A percentile compares a stretch with the other conserved stretches of the same genome.
Conservation (phyloP, 2,113 vertebrate species). For the Gnathonemus longibarbis region DNA sequence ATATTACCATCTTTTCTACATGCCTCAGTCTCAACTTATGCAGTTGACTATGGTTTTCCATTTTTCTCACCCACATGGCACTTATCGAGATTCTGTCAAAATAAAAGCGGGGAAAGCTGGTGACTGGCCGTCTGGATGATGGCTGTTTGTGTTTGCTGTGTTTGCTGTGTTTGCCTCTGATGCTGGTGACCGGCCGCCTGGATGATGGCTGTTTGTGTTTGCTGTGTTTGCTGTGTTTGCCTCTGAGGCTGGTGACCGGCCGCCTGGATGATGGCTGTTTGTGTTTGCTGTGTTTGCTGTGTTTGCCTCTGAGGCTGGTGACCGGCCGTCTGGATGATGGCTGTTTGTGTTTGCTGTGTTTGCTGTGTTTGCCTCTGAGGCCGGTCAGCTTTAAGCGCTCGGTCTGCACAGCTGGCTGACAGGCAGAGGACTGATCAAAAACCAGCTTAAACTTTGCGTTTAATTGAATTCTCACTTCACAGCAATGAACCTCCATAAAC, state of each 20-base stretch:
- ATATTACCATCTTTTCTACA: not conserved
- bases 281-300: no score
- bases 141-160: not conserved
- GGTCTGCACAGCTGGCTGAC: not conserved
- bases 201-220: no score
- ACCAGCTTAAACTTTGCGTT: conserved; percentile 47
- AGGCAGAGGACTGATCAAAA: conserved; percentile 37
- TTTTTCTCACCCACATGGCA: not conserved
- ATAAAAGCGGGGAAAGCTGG: not conserved
- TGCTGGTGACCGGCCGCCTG: no score
- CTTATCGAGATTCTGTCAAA: not conserved
- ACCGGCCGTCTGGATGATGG: not conserved
- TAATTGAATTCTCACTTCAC: conserved; percentile 32
- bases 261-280: not conserved
- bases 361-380: not conserved
- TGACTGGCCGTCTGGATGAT: not conserved
- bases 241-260: not conserved
- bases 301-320: not conserved
- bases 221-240: no score
- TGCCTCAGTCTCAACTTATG: not conserved
- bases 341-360: not conserved
- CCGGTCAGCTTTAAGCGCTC: not conserved
- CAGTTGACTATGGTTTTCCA: not conserved
- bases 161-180: not conserved
- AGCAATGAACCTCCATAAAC: conserved; percentile 32